Percentiles rank a stretch among this genome's conserved stretches.
Evolutionary conservation across 2,797 vertebrate species (phyloP).

Genomic region (Melanotaenia pygmaea): DNA sequence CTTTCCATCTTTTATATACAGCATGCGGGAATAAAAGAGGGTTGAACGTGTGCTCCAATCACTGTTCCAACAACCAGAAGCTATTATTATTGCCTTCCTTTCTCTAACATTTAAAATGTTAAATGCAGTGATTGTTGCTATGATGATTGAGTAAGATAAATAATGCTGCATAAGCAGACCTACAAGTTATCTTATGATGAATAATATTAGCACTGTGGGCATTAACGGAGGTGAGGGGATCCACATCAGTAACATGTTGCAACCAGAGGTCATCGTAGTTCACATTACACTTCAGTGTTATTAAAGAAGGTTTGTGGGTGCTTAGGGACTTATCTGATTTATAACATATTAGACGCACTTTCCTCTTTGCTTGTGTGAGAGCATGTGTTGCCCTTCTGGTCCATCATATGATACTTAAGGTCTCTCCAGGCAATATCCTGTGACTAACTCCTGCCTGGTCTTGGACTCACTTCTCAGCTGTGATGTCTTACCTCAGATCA

Average conservation of each 20-base stretch:
- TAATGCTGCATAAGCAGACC: background rate
- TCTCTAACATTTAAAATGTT: background rate
- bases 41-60: background rate
- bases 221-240: background rate
- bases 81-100: background rate
- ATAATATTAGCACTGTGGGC: background rate
- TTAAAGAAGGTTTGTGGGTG: slow-evolving; percentile 33
- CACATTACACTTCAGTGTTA: slow-evolving; percentile 23
- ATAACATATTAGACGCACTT: slow-evolving; percentile 43
- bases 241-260: background rate
- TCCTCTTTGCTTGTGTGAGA: slow-evolving; percentile 19
- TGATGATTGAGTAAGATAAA: background rate
- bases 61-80: background rate
- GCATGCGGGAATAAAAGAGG: background rate
- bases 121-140: slow-evolving; percentile 16
- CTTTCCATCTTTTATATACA: background rate
- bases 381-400: slow-evolving; percentile 46
- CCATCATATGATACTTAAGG: slow-evolving; percentile 67
- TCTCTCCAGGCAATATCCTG: slow-evolving; percentile 60
- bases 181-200: background rate
- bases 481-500: slow-evolving; percentile 18
- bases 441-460: slow-evolving; percentile 65
- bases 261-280: background rate
- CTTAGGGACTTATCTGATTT: slow-evolving; percentile 46
- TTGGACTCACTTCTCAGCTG: slow-evolving; percentile 21